These are phyloP conservation scores for Girardia tigrina DNA, from an alignment of 2,888 invertebrate species.

Conservation along the genomic window DNA sequence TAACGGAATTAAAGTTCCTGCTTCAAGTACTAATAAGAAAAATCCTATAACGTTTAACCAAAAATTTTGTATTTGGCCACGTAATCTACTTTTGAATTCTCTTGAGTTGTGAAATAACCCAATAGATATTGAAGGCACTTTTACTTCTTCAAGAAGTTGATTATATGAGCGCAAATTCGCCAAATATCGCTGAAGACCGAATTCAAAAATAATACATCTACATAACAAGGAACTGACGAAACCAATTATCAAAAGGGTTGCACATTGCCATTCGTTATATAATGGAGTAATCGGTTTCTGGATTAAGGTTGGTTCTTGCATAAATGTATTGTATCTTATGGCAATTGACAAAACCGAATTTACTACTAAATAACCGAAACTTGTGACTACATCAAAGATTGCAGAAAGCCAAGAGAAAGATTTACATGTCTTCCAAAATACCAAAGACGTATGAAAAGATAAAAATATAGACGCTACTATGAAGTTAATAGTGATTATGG, in stretches of 20 bases:
- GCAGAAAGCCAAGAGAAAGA: not conserved
- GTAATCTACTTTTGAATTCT: slow-evolving; percentile 2
- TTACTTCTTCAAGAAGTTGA: not conserved
- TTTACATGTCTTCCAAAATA: slow-evolving; percentile 10
- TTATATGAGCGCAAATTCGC: not conserved
- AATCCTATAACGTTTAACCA: not conserved
- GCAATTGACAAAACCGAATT: not conserved
- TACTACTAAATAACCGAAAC: not conserved
- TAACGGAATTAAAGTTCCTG: not conserved
- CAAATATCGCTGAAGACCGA: slow-evolving; percentile 13
- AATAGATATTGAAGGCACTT: slow-evolving; percentile 3
- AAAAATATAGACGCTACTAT: not conserved
- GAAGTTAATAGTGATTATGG: not conserved
- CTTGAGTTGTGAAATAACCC: slow-evolving; percentile 2
- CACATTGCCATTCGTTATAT: not conserved
- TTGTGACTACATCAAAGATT: not conserved
- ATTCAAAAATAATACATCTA: not conserved
- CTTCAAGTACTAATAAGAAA: not conserved
- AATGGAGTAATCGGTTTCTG: not conserved
- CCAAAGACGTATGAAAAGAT: not conserved
- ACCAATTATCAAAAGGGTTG: not conserved
- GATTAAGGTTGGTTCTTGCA: not conserved
- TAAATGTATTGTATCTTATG: not conserved
- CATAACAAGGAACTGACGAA: not conserved
- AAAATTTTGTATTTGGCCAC: not conserved